Evolutionary conservation across 1,140 invertebrate genomes (phyloP), one percentile per base, ranked within the genome.

Genomic region (Telenomus remus): DNA sequence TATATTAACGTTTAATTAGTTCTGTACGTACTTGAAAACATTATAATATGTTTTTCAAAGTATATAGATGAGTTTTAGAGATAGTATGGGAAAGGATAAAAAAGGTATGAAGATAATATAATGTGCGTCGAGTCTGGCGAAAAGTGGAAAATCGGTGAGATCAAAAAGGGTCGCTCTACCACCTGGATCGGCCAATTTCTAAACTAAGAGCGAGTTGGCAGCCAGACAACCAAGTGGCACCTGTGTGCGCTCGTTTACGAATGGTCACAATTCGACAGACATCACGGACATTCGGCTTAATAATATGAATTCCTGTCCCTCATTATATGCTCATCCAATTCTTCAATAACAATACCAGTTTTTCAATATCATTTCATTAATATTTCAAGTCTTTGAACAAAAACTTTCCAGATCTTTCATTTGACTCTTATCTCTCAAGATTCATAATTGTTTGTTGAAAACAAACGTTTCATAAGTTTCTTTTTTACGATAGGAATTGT

Each of bases 71-170:
- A n/a, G n/a, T n/a, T n/a, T n/a, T n/a, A n/a, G n/a, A n/a, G n/a
- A n/a, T n/a, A n/a, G n/a, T n/a, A n/a, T 27, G 19, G 19, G 2
- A 27, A 1, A 6, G 6, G 19, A 27, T 27, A 27, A 27, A 27
- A 27, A 39, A 39, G n/a, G 2, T 9, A 39, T 39, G 37, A 39
- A 11, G 9, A 39, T 9, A 11, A 11, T 39, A 39, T 9, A 11
- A 11, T 39, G 37, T 6, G 19, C 6, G 19, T 27, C 19, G 2
- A 6, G 2, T 27, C 6, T 1, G 19, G 2, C 19, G 19, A 60
- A 60, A 49, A 65, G 66, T 46, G 57, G 44, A 65, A 33, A 59
- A 74, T 66, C 61, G 70, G 70, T 65, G 49, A 73, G 54, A 65
- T 64, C 48, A 59, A 64, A 44, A 37, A 44, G 14, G 12, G 48